phyloP scores from a whole-genome alignment of 2,797 vertebrate genomes.

The Bradypodion ventrale region DNA sequence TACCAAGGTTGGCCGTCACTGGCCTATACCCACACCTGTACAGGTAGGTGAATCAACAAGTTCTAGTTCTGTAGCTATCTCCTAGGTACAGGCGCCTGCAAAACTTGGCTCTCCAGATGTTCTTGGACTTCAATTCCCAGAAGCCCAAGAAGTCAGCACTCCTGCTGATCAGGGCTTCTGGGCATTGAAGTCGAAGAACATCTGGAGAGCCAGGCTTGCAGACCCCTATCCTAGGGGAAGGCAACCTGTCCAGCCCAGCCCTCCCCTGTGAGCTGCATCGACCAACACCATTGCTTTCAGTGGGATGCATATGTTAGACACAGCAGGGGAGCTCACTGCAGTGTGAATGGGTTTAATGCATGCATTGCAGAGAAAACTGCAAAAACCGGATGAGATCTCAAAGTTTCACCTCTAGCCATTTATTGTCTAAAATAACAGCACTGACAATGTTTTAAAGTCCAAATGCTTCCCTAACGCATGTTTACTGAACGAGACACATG shows the following conservation, averaged over 20 bases:
- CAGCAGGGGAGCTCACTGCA: not conserved
- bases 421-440: not conserved
- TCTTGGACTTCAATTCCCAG: no score
- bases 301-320: not conserved
- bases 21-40: rapidly evolving
- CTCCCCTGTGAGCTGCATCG: rapidly evolving
- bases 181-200: no score
- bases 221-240: no score
- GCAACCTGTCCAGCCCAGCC: not conserved
- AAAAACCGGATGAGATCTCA: rapidly evolving
- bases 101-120: no score
- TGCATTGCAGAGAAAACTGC: slow-evolving; percentile 14
- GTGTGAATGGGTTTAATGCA: not conserved
- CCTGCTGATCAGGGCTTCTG: no score
- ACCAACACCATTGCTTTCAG: rapidly evolving
- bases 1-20: no score
- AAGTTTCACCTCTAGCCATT: not conserved
- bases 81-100: no score
- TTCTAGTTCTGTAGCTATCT: not conserved
- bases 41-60: slow-evolving; percentile 12
- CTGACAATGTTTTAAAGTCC: not conserved
- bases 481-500: rapidly evolving
- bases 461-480: not conserved
- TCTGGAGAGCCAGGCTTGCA: no score
- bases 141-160: no score